Conservation (phyloP, 92 coral and sea anemone genomes). For the Virgularia gustaviana region DNA sequence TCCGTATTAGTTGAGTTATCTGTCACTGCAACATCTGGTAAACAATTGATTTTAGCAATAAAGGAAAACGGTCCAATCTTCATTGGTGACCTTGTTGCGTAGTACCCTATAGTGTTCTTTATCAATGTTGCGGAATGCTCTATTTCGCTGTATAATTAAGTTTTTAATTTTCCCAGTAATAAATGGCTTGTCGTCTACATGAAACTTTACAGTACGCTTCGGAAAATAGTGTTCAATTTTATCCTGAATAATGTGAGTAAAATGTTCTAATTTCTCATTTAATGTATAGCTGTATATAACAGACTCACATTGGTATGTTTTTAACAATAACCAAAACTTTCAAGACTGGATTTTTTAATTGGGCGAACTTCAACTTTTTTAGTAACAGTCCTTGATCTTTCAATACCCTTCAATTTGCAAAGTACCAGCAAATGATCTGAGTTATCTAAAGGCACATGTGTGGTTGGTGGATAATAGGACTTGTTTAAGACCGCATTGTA, state of each 20-base stretch:
- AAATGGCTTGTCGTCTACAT: constrained; percentile 4
- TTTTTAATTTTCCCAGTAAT: neutral
- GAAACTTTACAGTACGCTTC: constrained; percentile 17
- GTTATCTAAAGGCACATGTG: neutral
- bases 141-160: constrained; percentile 8
- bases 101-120: neutral
- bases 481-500: constrained; percentile 11
- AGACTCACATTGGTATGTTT: constrained; percentile 16
- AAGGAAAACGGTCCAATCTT: too few species aligned
- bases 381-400: neutral
- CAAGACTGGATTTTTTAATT: constrained; percentile 7
- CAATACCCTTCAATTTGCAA: constrained; percentile 3
- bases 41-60: too few species aligned
- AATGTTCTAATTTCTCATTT: constrained; percentile 17
- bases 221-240: constrained; percentile 20
- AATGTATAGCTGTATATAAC: neutral
- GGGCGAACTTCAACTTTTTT: neutral
- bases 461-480: neutral
- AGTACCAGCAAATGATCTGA: constrained; percentile 6
- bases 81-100: constrained; percentile 5
- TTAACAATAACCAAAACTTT: constrained; percentile 21
- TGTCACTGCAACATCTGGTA: too few species aligned
- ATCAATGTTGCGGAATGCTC: constrained; percentile 25
- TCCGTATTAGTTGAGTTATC: too few species aligned
- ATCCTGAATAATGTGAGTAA: neutral